Base-by-base conservation (phyloP, 2,888 invertebrate genomes). In the Acleris literana region DNA sequence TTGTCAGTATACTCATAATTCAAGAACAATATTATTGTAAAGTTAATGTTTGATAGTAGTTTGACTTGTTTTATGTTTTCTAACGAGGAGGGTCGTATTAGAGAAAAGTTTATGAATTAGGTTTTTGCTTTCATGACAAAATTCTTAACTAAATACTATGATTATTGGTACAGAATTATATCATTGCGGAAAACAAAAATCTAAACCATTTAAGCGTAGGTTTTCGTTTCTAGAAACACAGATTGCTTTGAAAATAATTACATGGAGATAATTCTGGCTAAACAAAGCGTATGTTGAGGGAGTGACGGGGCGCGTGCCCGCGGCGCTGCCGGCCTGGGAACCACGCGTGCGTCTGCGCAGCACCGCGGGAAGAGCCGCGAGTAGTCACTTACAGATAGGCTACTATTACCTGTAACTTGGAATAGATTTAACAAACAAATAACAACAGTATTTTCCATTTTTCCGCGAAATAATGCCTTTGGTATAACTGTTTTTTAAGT, bases 191-290 rank as follows among this genome's bases (percentile, higher is more conserved):
- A 39, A 13, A 39, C 3, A 13, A 39, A 39, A 39, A 39, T 39
- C 39, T 13, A 13, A 4, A 39, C 13, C 13, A 39, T 39, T 39
- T 13, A 39, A 39, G 13, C 39, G 39, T 13, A 13, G 39, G 39
- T 13, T 39, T 33, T 69, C 74, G 76, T 77, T 75, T 75, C 77
- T 71, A 74, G 76, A 85, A 81, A 85, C 80, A 80, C 78, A 84
- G 82, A 88, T 84, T 84, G 80, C 77, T 69, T 80, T 80, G 80
- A 80, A 86, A 86, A 87, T 90, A 88, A 91, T 91, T 88, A 87
- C 84, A 78, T 84, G 70, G 77, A 77, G 80, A 79, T 80, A 83
- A 80, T 81, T 77, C 81, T 84, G 79, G 86, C 86, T 84, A 88
- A 90, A 90, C 87, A 88, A 90, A 90, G 85, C 85, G 80, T 81